Evolutionary conservation across 2,113 vertebrate genomes (phyloP).

Genomic region (Chiloscyllium plagiosum): DNA sequence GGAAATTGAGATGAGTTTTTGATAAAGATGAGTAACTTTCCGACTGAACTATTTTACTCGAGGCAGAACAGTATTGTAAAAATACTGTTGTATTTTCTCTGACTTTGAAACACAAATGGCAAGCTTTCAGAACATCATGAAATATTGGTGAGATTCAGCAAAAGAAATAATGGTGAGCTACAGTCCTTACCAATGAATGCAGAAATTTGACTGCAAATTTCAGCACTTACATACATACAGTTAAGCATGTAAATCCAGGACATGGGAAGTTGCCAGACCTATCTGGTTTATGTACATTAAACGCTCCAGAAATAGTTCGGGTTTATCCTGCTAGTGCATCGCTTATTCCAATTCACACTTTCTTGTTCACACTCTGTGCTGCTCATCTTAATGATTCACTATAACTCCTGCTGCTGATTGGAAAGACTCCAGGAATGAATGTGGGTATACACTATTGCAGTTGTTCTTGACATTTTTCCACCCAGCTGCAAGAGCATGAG

Average conservation of each 20-base stretch:
- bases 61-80: background rate
- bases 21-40: background rate
- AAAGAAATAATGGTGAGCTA: no score
- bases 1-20: no score
- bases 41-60: background rate
- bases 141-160: background rate
- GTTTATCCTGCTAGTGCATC: background rate
- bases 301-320: background rate
- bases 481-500: no score
- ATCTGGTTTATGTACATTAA: background rate
- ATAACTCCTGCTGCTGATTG: background rate
- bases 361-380: background rate
- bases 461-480: no score
- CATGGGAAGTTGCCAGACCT: background rate
- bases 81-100: background rate
- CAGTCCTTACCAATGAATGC: background rate
- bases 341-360: background rate
- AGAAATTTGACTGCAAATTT: background rate
- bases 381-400: background rate
- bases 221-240: no score
- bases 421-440: background rate
- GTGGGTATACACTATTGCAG: no score
- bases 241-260: background rate
- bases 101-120: background rate
- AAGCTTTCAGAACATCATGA: background rate